Evolutionary conservation across 1,140 invertebrate species (phyloP).

Genomic region (Drosophila mayri): DNA sequence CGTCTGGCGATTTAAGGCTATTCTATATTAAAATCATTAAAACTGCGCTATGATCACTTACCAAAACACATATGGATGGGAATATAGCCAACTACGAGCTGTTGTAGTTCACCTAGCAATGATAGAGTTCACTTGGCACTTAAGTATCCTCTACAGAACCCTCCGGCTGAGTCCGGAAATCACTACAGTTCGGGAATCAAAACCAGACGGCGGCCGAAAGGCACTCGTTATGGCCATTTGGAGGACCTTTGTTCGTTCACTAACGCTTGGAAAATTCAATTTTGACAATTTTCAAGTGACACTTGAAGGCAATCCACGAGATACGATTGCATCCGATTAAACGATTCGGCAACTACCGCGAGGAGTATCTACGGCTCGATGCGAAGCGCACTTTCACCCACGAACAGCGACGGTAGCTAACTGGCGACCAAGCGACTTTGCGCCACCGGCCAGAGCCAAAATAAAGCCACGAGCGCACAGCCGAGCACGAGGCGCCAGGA

Average conservation of each 20-base stretch:
- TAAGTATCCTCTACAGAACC: constrained; percentile 37
- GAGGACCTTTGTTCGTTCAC: constrained; percentile 57
- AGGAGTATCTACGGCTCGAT: constrained; percentile 19
- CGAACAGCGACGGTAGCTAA: constrained; percentile 64
- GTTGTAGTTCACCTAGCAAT: constrained; percentile 21
- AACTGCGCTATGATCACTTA: constrained; percentile 41
- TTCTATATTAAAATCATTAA: neutral
- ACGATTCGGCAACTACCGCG: constrained; percentile 24
- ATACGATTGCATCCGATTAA: constrained; percentile 44
- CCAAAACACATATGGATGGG: constrained; percentile 17
- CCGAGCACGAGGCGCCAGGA: constrained; percentile 55
- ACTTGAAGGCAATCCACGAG: constrained; percentile 51
- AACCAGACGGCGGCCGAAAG: constrained; percentile 21
- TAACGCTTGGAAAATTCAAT: constrained; percentile 47
- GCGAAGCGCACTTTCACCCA: constrained; percentile 67
- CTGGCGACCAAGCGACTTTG: constrained; percentile 69
- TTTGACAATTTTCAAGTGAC: constrained; percentile 70
- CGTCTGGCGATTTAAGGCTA: constrained; percentile 33
- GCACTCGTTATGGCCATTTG: constrained; percentile 58
- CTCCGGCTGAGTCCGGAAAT: constrained; percentile 26
- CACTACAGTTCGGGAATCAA: constrained; percentile 15
- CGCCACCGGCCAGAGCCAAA: constrained; percentile 61
- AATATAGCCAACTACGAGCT: constrained; percentile 11
- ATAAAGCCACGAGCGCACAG: constrained; percentile 64
- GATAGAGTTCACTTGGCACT: constrained; percentile 22